A percentile compares a stretch with the other conserved stretches of the same genome.
These are phyloP conservation scores for Parnassius smintheus DNA, from an alignment of 2,888 invertebrate species.

Conservation along the genomic window DNA sequence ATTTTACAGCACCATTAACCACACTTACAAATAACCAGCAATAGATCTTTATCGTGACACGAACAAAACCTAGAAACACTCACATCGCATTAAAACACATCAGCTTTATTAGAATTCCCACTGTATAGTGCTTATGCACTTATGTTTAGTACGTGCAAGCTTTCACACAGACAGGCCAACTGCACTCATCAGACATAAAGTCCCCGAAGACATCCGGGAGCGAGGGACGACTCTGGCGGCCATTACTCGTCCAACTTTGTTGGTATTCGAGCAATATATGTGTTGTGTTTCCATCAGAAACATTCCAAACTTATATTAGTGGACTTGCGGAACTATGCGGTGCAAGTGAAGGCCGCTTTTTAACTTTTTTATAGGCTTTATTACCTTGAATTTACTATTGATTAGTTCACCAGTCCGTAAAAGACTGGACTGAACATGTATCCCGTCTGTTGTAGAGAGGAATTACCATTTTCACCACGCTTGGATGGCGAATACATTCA, in stretches of 20 bases:
- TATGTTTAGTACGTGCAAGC: conserved; percentile 41
- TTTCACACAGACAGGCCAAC: conserved; percentile 32
- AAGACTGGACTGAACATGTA: too few species aligned
- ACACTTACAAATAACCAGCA: neutral
- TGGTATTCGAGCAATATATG: conserved; percentile 24
- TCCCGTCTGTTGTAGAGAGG: too few species aligned
- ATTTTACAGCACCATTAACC: too few species aligned
- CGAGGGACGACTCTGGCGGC: conserved; percentile 29
- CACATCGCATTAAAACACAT: conserved; percentile 41
- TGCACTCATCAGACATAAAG: conserved; percentile 40
- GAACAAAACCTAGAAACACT: conserved; percentile 28
- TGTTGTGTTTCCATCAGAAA: conserved; percentile 3
- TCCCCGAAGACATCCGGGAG: conserved; percentile 52
- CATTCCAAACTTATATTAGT: conserved; percentile 24
- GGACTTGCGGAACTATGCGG: conserved; percentile 9
- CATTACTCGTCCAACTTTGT: conserved; percentile 26
- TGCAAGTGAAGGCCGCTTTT: neutral
- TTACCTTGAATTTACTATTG: neutral
- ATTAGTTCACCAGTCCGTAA: too few species aligned
- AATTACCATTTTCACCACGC: too few species aligned
- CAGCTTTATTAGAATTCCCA: conserved; percentile 46
- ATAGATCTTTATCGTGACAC: conserved; percentile 14
- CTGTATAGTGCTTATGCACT: conserved; percentile 34
- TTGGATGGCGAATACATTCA: too few species aligned
- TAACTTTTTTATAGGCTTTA: neutral